These are phyloP conservation scores for Andrena camellia DNA, from an alignment of 2,888 invertebrate species.

Conservation along the genomic window DNA sequence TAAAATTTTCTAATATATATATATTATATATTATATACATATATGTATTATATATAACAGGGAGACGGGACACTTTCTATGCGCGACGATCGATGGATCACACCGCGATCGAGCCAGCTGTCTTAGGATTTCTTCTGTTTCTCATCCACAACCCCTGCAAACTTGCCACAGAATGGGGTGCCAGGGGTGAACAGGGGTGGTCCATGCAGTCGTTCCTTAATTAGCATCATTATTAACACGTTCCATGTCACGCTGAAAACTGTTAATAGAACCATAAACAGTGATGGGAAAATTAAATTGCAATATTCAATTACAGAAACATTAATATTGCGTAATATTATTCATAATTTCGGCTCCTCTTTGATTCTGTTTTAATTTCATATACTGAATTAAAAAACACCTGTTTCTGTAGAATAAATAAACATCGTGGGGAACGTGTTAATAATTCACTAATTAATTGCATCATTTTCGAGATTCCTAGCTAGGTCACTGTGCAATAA, in stretches of 20 bases:
- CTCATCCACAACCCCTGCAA: conserved; percentile 19
- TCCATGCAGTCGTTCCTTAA: background rate
- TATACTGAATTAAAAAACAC: too few relatives aligned
- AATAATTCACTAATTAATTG: background rate
- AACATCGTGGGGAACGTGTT: background rate
- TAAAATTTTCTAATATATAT: conserved; percentile 65
- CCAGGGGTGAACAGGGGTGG: conserved; percentile 3
- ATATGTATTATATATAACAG: conserved; percentile 51
- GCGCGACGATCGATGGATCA: conserved; percentile 23
- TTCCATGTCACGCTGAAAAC: too few relatives aligned
- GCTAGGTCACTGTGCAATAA: background rate
- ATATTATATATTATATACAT: conserved; percentile 54
- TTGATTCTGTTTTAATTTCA: too few relatives aligned
- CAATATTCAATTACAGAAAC: too few relatives aligned
- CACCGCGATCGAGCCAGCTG: conserved; percentile 25
- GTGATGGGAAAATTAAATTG: too few relatives aligned
- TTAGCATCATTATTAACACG: background rate
- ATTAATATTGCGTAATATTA: too few relatives aligned
- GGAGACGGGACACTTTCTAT: conserved; percentile 55
- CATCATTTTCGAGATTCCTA: background rate
- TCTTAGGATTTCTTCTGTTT: conserved; percentile 41
- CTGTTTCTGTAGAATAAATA: too few relatives aligned
- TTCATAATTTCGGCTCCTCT: too few relatives aligned
- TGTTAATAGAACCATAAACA: too few relatives aligned
- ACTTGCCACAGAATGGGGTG: conserved; percentile 9